phyloP scores from a whole-genome alignment of 2,888 invertebrate species.

The Pseudococcus longispinus region DNA sequence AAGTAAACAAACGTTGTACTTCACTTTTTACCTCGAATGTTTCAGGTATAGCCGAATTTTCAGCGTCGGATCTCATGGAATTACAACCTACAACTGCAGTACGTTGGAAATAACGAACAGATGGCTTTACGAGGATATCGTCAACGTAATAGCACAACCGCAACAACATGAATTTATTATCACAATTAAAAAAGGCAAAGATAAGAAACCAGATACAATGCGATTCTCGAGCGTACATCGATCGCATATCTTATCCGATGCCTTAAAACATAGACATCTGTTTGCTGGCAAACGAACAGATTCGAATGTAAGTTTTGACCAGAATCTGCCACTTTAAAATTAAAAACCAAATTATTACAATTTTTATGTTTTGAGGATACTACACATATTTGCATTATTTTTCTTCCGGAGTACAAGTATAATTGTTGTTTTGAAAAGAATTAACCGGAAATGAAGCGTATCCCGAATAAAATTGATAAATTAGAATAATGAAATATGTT shows the following conservation, averaged over 20 bases:
- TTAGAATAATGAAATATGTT: not conserved
- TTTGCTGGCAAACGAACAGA: constrained; percentile 84
- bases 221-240: constrained; percentile 96
- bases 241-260: constrained; percentile 89
- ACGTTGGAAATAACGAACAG: constrained; percentile 91
- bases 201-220: constrained; percentile 85
- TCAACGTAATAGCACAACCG: constrained; percentile 71
- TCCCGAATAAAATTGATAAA: constrained; percentile 8
- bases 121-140: constrained; percentile 84
- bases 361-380: not conserved
- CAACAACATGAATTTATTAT: constrained; percentile 74
- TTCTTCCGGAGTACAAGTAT: not conserved
- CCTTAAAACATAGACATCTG: constrained; percentile 78
- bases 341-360: not conserved
- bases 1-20: not conserved
- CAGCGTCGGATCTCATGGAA: constrained; percentile 92
- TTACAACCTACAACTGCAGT: constrained; percentile 96
- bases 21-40: not conserved
- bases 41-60: constrained; percentile 92
- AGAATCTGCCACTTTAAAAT: not conserved
- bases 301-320: constrained; percentile 36
- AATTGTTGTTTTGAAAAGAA: not conserved
- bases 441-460: not conserved
- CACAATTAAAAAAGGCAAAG: constrained; percentile 79
- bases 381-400: not conserved